These are phyloP conservation scores for Rhyzopertha dominica DNA, from an alignment of 1,140 invertebrate species.

Conservation along the genomic window DNA sequence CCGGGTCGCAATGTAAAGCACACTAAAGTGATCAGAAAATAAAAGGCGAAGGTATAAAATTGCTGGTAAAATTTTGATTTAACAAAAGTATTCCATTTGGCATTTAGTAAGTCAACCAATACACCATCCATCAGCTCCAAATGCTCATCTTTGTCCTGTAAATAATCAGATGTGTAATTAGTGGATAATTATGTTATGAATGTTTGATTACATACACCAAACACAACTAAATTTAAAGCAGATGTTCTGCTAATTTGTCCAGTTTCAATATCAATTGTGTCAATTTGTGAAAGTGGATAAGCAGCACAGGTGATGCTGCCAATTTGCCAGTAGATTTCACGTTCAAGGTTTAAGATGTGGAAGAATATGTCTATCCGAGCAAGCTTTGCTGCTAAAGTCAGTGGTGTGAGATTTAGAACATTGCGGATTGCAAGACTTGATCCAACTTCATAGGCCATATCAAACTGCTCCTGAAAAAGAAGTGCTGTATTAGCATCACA, in stretches of 20 bases:
- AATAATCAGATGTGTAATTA: conserved; percentile 17
- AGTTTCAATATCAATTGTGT: conserved; percentile 88
- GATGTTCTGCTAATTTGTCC: conserved; percentile 92
- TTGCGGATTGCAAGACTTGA: conserved; percentile 82
- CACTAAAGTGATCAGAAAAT: conserved; percentile 81
- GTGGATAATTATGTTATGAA: neutral
- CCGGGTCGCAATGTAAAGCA: conserved; percentile 85
- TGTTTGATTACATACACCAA: conserved; percentile 67
- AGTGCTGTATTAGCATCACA: no score
- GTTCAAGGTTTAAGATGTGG: conserved; percentile 89
- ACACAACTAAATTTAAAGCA: conserved; percentile 95
- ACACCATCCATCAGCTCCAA: conserved; percentile 94
- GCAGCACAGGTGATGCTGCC: conserved; percentile 94
- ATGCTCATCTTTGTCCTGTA: conserved; percentile 88
- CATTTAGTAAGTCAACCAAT: conserved; percentile 87
- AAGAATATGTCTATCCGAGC: conserved; percentile 92
- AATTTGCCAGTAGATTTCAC: conserved; percentile 96
- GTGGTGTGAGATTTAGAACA: conserved; percentile 80
- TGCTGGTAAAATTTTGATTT: conserved; percentile 91
- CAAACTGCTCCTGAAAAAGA: conserved; percentile 79
- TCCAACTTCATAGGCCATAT: conserved; percentile 90
- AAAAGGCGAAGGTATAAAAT: conserved; percentile 83
- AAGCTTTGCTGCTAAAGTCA: conserved; percentile 90
- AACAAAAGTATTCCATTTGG: conserved; percentile 98
- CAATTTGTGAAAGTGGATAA: conserved; percentile 92